Evolutionary conservation across 2,888 invertebrate genomes (phyloP).

Genomic region (Acrocyrtus sp.): DNA sequence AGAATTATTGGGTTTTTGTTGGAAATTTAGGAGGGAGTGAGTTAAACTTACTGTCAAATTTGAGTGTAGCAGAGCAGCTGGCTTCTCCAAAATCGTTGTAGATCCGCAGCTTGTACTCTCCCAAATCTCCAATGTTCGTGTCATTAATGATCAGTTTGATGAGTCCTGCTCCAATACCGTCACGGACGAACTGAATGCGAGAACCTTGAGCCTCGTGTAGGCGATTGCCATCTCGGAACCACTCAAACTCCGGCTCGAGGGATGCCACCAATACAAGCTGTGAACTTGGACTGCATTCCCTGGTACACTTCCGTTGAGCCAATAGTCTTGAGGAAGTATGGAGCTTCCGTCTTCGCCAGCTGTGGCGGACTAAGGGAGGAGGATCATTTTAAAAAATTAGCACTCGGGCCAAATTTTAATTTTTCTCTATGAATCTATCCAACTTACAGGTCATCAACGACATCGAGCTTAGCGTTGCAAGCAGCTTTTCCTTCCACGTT

Average conservation of each 20-base stretch:
- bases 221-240: slow-evolving; percentile 83
- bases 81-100: slow-evolving; percentile 88
- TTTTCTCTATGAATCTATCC: too few relatives aligned
- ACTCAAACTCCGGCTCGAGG: slow-evolving; percentile 90
- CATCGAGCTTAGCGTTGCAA: slow-evolving; percentile 72
- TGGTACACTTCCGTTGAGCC: slow-evolving; percentile 81
- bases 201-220: slow-evolving; percentile 75
- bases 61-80: slow-evolving; percentile 80
- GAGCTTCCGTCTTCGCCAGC: slow-evolving; percentile 72
- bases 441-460: slow-evolving; percentile 85
- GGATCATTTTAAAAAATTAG: slow-evolving; percentile 3
- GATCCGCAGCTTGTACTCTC: slow-evolving; percentile 84
- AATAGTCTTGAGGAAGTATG: slow-evolving; percentile 88
- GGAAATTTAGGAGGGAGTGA: not conserved
- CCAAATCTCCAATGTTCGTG: slow-evolving; percentile 75
- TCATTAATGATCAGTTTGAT: slow-evolving; percentile 81
- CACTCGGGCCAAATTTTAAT: not conserved
- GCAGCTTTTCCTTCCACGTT: slow-evolving; percentile 50
- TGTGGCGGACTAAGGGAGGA: slow-evolving; percentile 13
- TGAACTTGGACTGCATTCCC: slow-evolving; percentile 41
- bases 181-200: slow-evolving; percentile 81
- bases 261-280: slow-evolving; percentile 76
- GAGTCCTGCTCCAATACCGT: slow-evolving; percentile 82
- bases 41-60: slow-evolving; percentile 78
- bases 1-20: not conserved